Conservation (phyloP, 2,797 vertebrate species). For the Centroberyx gerrardi region DNA sequence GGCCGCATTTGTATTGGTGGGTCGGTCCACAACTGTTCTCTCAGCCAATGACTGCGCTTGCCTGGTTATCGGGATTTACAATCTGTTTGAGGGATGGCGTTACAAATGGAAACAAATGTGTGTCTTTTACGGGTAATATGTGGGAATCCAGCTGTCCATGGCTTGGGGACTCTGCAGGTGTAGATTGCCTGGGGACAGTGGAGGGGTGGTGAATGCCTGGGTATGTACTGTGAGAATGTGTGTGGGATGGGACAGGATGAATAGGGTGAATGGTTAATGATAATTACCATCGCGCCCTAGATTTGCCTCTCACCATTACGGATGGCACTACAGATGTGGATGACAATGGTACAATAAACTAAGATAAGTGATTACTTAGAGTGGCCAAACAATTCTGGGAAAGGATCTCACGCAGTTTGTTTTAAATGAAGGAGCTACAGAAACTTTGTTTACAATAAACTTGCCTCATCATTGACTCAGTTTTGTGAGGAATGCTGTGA, state of each 20-base stretch:
- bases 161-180: constrained; percentile 89
- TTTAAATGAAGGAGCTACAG: background rate
- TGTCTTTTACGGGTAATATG: constrained; percentile 89
- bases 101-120: constrained; percentile 92
- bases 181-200: constrained; percentile 83
- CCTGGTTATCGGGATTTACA: constrained; percentile 87
- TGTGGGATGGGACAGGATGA: constrained; percentile 76
- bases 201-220: constrained; percentile 72
- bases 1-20: constrained; percentile 40
- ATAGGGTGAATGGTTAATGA: constrained; percentile 79
- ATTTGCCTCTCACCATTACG: constrained; percentile 67
- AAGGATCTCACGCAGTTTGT: background rate
- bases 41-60: constrained; percentile 74
- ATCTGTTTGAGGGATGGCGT: constrained; percentile 88
- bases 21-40: constrained; percentile 37
- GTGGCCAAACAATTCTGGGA: constrained; percentile 23
- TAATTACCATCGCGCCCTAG: constrained; percentile 79
- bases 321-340: constrained; percentile 74
- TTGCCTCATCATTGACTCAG: background rate
- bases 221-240: constrained; percentile 75
- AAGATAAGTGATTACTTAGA: constrained; percentile 29
- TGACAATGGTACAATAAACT: constrained; percentile 58
- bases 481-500: background rate
- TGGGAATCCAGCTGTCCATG: constrained; percentile 89
- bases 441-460: background rate